These are phyloP conservation scores for Drosophila paranaensis DNA, from an alignment of 2,888 invertebrate species.

Conservation along the genomic window DNA sequence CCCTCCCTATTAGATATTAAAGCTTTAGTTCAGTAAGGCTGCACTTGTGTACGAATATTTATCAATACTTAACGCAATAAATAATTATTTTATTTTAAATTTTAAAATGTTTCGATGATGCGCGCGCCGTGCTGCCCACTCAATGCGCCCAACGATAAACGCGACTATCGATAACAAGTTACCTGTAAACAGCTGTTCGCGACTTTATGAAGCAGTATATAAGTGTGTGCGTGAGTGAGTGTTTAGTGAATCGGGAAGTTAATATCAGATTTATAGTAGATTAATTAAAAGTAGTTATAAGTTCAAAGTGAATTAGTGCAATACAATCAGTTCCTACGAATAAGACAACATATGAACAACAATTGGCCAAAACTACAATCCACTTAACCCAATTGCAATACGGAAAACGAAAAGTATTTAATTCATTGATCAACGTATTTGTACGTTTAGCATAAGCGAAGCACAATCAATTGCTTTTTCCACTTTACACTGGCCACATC, in stretches of 20 bases:
- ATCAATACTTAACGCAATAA: constrained; percentile 67
- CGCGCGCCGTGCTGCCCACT: constrained; percentile 28
- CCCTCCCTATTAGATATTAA: constrained; percentile 61
- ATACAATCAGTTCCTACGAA: constrained; percentile 47
- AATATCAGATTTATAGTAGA: constrained; percentile 26
- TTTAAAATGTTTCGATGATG: constrained; percentile 24
- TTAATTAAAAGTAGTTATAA: constrained; percentile 49
- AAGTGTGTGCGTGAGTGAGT: constrained; percentile 31
- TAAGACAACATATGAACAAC: neutral
- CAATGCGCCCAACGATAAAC: constrained; percentile 16
- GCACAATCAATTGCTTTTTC: constrained; percentile 11
- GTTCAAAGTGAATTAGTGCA: constrained; percentile 40
- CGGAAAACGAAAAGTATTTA: constrained; percentile 31
- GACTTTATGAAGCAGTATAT: constrained; percentile 14
- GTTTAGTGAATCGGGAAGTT: constrained; percentile 37
- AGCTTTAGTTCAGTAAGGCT: constrained; percentile 43
- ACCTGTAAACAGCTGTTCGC: constrained; percentile 55
- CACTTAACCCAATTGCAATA: constrained; percentile 2
- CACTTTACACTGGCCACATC: constrained; percentile 32
- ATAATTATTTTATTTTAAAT: constrained; percentile 51
- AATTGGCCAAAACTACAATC: neutral
- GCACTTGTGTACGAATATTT: constrained; percentile 57
- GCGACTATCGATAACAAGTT: constrained; percentile 42
- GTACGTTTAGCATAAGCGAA: constrained; percentile 8
- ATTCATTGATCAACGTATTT: constrained; percentile 57